Percentiles rank a stretch among this genome's conserved stretches.
These are phyloP conservation scores for Gorsachius magnificus DNA, from an alignment of 2,797 vertebrate genomes.

Conservation along the genomic window DNA sequence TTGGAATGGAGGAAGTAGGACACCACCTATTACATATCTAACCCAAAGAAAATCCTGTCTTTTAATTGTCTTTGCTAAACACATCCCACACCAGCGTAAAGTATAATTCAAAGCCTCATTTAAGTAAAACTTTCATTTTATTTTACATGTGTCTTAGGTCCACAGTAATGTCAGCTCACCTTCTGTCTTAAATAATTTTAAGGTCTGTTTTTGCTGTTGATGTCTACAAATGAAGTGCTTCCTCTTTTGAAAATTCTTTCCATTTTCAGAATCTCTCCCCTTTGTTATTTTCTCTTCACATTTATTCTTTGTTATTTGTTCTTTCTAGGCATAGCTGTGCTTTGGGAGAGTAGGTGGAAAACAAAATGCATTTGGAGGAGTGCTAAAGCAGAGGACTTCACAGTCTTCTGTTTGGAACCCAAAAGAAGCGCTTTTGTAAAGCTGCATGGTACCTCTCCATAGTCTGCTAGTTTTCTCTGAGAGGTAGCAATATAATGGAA, in stretches of 20 bases:
- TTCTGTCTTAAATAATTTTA: not conserved
- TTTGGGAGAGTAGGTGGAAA: not conserved
- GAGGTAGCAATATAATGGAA: not conserved
- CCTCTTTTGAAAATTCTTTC: not conserved
- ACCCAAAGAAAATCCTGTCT: not conserved
- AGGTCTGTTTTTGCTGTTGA: not conserved
- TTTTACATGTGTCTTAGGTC: not conserved
- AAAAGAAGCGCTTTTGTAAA: not conserved
- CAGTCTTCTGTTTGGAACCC: not conserved
- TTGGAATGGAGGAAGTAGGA: not conserved
- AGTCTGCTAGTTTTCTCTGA: not conserved
- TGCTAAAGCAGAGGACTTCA: not conserved
- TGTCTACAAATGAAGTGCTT: not conserved
- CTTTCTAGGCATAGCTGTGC: not conserved
- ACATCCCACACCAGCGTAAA: not conserved
- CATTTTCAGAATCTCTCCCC: not conserved
- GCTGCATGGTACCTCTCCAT: not conserved
- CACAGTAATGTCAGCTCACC: not conserved
- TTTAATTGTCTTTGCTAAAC: not conserved
- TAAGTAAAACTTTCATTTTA: not conserved
- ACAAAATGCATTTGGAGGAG: not conserved
- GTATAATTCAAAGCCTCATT: not conserved
- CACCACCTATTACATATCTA: not conserved
- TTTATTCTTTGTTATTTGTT: not conserved
- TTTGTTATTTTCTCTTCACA: not conserved